Conservation (phyloP, 2,888 invertebrate species). For the Sceliomorpha sp. region DNA sequence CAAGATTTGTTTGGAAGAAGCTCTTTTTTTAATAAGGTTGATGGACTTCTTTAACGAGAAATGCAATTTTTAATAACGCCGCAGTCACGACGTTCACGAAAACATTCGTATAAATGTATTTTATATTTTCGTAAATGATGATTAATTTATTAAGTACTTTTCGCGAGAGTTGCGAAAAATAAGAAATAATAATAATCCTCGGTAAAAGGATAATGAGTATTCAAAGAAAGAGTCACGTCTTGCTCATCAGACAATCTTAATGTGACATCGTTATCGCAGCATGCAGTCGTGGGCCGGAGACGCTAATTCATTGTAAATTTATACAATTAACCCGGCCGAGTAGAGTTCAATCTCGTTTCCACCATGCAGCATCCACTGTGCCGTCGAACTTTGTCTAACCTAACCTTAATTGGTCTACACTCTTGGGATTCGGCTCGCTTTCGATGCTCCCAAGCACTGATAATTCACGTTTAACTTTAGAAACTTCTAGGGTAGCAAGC, state of each 20-base stretch:
- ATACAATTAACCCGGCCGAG: conserved; percentile 70
- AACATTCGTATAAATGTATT: no score
- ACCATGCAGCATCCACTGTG: conserved; percentile 47
- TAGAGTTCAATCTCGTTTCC: conserved; percentile 49
- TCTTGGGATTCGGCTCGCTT: conserved; percentile 55
- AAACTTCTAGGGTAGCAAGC: conserved; percentile 49
- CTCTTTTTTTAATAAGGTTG: no score
- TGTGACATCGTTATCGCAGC: conserved; percentile 25
- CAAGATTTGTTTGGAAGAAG: conserved; percentile 10
- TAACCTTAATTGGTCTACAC: conserved; percentile 56
- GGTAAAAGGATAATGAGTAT: not conserved
- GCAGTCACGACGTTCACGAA: no score
- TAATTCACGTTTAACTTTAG: conserved; percentile 56
- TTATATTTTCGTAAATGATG: no score
- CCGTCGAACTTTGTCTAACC: conserved; percentile 55
- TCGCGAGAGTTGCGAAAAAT: no score
- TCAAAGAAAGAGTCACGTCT: conserved; percentile 26
- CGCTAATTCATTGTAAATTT: conserved; percentile 76
- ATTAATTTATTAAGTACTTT: no score
- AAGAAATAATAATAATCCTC: no score
- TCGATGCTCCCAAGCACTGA: conserved; percentile 52
- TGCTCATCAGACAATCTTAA: conserved; percentile 32
- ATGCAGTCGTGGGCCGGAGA: conserved; percentile 36
- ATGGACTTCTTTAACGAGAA: no score
- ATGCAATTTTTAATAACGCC: no score